Percentiles rank a stretch among this genome's conserved stretches.
These are phyloP conservation scores for Chaetoderma sp. DNA, from an alignment of 2,888 invertebrate genomes.

Conservation along the genomic window DNA sequence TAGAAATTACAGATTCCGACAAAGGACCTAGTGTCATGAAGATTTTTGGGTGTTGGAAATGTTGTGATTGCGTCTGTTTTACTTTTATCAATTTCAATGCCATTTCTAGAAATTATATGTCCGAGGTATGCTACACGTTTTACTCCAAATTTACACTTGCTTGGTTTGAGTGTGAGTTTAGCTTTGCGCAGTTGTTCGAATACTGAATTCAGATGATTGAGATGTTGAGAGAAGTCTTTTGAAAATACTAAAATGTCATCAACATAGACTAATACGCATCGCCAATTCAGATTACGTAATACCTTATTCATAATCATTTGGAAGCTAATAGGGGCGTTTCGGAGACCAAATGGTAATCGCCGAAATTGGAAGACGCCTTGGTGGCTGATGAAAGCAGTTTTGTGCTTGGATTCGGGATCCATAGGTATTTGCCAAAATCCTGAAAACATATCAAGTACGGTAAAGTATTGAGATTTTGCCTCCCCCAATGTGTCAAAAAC, in stretches of 20 bases:
- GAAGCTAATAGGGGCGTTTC: constrained; percentile 35
- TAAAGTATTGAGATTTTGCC: constrained; percentile 29
- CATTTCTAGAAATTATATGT: no score
- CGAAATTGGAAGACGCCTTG: constrained; percentile 36
- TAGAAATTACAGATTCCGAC: no score
- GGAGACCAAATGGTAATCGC: constrained; percentile 38
- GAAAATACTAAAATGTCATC: constrained; percentile 43
- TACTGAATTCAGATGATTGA: constrained; percentile 24
- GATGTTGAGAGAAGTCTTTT: no score
- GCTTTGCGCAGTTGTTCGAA: no score
- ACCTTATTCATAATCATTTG: constrained; percentile 30
- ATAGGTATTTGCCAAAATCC: constrained; percentile 32
- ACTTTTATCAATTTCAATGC: no score
- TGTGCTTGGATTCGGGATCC: constrained; percentile 32
- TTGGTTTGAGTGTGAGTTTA: no score
- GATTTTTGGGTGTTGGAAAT: no score
- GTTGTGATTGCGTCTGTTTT: no score
- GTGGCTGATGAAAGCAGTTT: constrained; percentile 36
- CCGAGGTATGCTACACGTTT: no score
- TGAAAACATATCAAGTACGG: constrained; percentile 33
- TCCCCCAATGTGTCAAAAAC: constrained; percentile 35
- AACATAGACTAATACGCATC: constrained; percentile 36
- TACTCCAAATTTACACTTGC: no score
- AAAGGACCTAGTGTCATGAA: no score
- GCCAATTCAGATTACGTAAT: constrained; percentile 35